Base-by-base conservation (phyloP, 1,140 invertebrate species). In the Cephus cinctus region DNA sequence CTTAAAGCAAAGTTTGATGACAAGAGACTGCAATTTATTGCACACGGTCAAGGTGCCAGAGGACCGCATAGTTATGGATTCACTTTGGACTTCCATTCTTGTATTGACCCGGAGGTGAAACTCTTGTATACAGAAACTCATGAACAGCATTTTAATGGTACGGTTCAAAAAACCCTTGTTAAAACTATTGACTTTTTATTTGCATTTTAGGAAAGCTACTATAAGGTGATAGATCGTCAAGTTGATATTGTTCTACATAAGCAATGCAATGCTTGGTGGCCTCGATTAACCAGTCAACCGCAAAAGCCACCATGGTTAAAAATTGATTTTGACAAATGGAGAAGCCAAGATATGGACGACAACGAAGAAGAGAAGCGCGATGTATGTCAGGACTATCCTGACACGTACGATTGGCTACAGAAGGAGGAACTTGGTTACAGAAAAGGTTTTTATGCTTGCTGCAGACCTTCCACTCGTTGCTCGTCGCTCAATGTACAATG, bases 251-350 rank as follows among this genome's bases (percentile, higher is more conserved):
- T 80, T 1, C 76, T 96, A 32, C 80, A 78, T 36, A 96, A 96
- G 69, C 71, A 77, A 35, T 75, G 81, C 32, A 73, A 75, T 11
- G 82, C 80, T 18, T 92, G 86, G 83, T 96, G 93, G 94, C 88
- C 90, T 2, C 75, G 92, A 45, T 70, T 96, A 19, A 88, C 85
- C 4, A 80, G 83, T 38, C 80, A 87, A 47, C 84, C 85, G 11
- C 83, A 87, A 59, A 96, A 95, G 67, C 89, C 89, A 2, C 82
- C 85, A 0, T 97, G 93, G 93, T 73, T 97, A 2, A 96, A 94
- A 79, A 86, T 75, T 44, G 64, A 69, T 59, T 74, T 68, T 52
- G 65, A 71, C 23, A 65, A 69, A 38, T 74, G 67, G 69, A 58
- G 65, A 20, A 71, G 59, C 21, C 85, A 86, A 61, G 82, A 86